Percentiles rank a stretch among this genome's conserved stretches.
Conservation (phyloP, 2,113 vertebrate species). For the Hippocampus zosterae region DNA sequence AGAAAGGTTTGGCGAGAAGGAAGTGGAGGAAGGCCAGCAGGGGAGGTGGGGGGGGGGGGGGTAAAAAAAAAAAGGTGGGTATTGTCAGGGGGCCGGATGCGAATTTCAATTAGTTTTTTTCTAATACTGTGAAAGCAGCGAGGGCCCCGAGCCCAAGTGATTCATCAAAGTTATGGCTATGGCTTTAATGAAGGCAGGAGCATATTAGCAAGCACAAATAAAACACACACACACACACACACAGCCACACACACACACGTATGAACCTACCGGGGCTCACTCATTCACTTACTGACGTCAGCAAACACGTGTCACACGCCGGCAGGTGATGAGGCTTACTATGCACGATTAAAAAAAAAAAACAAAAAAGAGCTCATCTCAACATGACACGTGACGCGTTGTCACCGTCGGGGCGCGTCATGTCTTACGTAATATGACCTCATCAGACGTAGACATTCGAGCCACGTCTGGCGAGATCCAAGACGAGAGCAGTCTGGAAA, state of each 20-base stretch:
- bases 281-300: background rate
- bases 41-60: constrained; percentile 6
- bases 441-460: background rate
- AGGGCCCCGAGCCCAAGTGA: constrained; percentile 72
- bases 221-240: constrained; percentile 62
- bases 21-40: background rate
- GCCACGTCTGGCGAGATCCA: too few species aligned
- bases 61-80: constrained; percentile 3
- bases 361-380: background rate
- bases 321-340: background rate
- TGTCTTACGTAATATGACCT: background rate
- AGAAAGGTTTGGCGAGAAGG: constrained; percentile 50
- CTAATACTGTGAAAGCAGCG: constrained; percentile 73
- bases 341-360: background rate
- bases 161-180: constrained; percentile 78
- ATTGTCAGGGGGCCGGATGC: constrained; percentile 44
- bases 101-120: constrained; percentile 79
- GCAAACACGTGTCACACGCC: background rate
- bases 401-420: background rate
- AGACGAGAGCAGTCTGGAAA: too few species aligned
- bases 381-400: background rate
- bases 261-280: background rate
- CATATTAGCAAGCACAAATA: constrained; percentile 66
- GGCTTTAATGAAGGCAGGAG: constrained; percentile 74
- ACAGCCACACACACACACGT: constrained; percentile 12